Conservation (phyloP, 2,888 invertebrate species). For the Sinhomidia bicolor region DNA sequence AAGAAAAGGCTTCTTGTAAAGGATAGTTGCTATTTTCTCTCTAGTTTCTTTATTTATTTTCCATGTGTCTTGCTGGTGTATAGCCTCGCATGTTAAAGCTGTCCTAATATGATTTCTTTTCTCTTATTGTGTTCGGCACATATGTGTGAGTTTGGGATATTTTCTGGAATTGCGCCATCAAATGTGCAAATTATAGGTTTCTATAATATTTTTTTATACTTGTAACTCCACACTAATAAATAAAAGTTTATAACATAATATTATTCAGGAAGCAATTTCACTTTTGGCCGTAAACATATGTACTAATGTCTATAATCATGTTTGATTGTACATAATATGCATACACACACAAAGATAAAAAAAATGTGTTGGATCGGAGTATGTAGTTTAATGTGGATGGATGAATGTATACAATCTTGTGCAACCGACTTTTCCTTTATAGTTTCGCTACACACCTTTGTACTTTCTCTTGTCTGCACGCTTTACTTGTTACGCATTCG, state of each 20-base stretch:
- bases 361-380: not conserved
- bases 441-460: not conserved
- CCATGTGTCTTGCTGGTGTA: not conserved
- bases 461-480: not conserved
- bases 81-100: no score
- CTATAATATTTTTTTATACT: not conserved
- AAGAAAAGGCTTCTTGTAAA: not conserved
- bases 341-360: not conserved
- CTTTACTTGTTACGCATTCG: not conserved
- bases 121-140: not conserved
- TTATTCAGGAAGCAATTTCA: not conserved
- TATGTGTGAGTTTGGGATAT: not conserved
- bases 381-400: not conserved
- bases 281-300: slow-evolving; percentile 18
- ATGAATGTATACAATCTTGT: slow-evolving; percentile 10
- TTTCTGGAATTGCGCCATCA: slow-evolving; percentile 25
- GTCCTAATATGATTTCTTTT: not conserved
- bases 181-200: not conserved
- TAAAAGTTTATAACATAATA: no score
- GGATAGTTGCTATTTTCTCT: not conserved
- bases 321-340: slow-evolving; percentile 33
- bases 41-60: not conserved
- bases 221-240: no score
- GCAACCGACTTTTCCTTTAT: not conserved
- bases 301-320: slow-evolving; percentile 18